Percentiles rank a stretch among this genome's conserved stretches.
phyloP scores from a whole-genome alignment of 2,113 vertebrate species.

The Brevimyrus niger region DNA sequence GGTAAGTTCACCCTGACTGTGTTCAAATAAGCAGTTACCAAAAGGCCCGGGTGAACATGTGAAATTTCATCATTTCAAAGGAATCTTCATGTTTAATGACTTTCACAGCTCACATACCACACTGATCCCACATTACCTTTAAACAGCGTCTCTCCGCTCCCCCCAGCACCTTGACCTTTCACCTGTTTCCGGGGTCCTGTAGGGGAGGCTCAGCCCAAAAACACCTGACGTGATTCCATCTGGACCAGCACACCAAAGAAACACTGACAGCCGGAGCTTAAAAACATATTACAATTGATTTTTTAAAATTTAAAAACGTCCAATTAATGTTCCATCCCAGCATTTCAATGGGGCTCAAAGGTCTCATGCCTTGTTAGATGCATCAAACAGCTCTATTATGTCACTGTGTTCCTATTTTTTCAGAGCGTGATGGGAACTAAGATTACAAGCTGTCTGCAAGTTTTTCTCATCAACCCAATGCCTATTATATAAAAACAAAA shows the following conservation, averaged over 20 bases:
- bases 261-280: background rate
- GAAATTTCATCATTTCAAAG: background rate
- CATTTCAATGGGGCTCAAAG: background rate
- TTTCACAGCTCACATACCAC: background rate
- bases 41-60: background rate
- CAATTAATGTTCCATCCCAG: background rate
- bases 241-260: background rate
- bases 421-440: background rate
- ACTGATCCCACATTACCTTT: background rate
- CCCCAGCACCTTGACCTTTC: background rate
- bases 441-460: constrained; percentile 15
- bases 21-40: background rate
- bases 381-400: background rate
- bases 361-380: background rate
- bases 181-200: background rate
- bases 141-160: background rate
- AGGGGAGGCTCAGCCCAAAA: background rate
- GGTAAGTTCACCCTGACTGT: background rate
- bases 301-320: background rate
- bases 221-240: background rate
- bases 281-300: background rate
- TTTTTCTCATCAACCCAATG: constrained; percentile 10
- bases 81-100: background rate
- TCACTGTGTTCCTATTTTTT: background rate
- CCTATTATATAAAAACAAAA: constrained; percentile 18